Evolutionary conservation across 2,797 vertebrate genomes (phyloP).

Genomic region (Borostomias antarcticus): DNA sequence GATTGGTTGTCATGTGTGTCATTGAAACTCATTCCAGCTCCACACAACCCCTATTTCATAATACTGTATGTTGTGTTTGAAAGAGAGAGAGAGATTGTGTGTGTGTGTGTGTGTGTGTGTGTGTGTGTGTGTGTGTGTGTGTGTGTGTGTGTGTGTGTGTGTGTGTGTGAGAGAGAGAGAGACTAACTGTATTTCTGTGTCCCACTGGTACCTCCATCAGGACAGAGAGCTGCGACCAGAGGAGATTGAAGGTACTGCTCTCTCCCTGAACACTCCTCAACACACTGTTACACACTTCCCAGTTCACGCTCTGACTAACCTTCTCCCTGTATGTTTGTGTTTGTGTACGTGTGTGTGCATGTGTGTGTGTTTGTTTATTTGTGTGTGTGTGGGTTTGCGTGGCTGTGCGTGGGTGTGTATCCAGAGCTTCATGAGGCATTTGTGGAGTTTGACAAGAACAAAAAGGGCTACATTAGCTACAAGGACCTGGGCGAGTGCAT

Average conservation of each 20-base stretch:
- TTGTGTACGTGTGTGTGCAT: slow-evolving; percentile 3
- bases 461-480: slow-evolving; percentile 87
- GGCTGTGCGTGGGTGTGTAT: slow-evolving; percentile 9
- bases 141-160: slow-evolving; percentile 19
- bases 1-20: slow-evolving; percentile 9
- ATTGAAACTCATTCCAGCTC: background rate
- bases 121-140: slow-evolving; percentile 11
- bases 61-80: background rate
- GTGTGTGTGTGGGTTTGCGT: background rate
- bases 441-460: slow-evolving; percentile 90
- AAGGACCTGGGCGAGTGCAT: slow-evolving; percentile 95
- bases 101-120: background rate
- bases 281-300: background rate
- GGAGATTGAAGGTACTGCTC: slow-evolving; percentile 76
- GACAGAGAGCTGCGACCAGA: slow-evolving; percentile 78
- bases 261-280: background rate
- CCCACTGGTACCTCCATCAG: slow-evolving; percentile 55
- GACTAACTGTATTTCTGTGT: slow-evolving; percentile 23
- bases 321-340: background rate
- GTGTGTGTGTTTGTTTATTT: slow-evolving; percentile 1
- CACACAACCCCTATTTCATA: background rate
- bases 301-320: background rate
- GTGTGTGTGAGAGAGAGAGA: background rate
- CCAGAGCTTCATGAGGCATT: slow-evolving; percentile 93
- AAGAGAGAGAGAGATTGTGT: background rate